These are phyloP conservation scores for human DNA, from an alignment of 2,113 vertebrate genomes.

Conservation along the genomic window DNA sequence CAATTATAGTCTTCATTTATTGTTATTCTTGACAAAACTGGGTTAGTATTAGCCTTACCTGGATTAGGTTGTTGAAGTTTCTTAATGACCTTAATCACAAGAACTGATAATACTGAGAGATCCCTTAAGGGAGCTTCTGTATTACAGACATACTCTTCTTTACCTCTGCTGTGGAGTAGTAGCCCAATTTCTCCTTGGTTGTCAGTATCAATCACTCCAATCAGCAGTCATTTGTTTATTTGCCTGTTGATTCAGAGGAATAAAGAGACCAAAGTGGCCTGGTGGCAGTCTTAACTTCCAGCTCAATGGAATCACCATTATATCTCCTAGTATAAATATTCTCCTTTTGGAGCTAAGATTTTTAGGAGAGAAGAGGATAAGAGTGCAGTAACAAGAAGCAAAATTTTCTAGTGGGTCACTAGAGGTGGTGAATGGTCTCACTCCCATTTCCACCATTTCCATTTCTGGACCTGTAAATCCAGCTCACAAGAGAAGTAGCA, in stretches of 20 bases:
- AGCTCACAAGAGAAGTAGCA: not conserved
- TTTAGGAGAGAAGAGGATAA: not conserved
- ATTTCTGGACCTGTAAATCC: not conserved
- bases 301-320: not conserved
- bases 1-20: not conserved
- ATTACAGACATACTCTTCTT: not conserved
- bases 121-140: not conserved
- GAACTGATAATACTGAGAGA: not conserved
- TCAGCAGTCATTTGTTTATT: not conserved
- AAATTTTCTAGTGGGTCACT: not conserved
- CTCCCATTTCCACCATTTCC: not conserved
- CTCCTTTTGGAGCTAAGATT: not conserved
- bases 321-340: too few species aligned
- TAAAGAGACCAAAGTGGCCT: not conserved
- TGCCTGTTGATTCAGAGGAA: not conserved
- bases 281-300: not conserved
- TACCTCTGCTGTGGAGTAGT: not conserved
- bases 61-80: not conserved
- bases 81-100: not conserved
- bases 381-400: not conserved
- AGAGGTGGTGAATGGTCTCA: not conserved
- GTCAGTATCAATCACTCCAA: not conserved
- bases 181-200: not conserved
- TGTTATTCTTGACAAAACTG: not conserved
- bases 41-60: not conserved